phyloP scores from a whole-genome alignment of 1,140 invertebrate species.

The Sarcophaga peregrina region DNA sequence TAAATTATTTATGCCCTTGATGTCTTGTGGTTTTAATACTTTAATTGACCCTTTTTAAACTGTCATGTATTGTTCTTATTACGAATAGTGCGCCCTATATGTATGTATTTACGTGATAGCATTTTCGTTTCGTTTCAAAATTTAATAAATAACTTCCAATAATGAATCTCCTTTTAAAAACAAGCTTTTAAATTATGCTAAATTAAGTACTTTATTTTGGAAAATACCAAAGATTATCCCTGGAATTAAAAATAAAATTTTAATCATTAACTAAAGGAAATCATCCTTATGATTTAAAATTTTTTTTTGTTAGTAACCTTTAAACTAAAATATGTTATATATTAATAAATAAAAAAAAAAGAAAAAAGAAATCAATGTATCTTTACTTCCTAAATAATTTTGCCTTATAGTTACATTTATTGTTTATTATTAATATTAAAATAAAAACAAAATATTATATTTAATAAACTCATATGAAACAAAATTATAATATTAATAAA shows the following conservation, averaged over 20 bases:
- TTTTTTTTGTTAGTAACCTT: not conserved
- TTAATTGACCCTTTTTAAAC: no score
- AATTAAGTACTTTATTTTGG: constrained; percentile 19
- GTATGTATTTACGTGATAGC: no score
- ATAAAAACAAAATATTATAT: not conserved
- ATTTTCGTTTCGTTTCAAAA: not conserved
- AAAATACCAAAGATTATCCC: constrained; percentile 19
- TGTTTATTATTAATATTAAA: constrained; percentile 22
- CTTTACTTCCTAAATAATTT: constrained; percentile 38
- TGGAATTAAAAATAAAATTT: not conserved
- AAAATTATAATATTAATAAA: not conserved
- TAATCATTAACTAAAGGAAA: not conserved
- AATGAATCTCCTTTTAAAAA: constrained; percentile 27
- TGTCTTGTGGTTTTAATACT: no score
- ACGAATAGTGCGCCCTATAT: no score
- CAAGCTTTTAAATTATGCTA: constrained; percentile 8
- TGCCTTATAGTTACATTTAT: constrained; percentile 33
- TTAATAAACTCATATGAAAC: not conserved
- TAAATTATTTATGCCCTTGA: no score
- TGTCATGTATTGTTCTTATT: no score
- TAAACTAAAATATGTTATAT: constrained; percentile 1
- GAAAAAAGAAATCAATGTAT: constrained; percentile 24
- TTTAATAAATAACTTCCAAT: not conserved
- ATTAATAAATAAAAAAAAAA: constrained; percentile 25
- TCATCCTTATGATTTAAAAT: not conserved